Percentiles rank a stretch among this genome's conserved stretches.
These are phyloP conservation scores for Drepana arcuata DNA, from an alignment of 1,140 invertebrate genomes.

Conservation along the genomic window DNA sequence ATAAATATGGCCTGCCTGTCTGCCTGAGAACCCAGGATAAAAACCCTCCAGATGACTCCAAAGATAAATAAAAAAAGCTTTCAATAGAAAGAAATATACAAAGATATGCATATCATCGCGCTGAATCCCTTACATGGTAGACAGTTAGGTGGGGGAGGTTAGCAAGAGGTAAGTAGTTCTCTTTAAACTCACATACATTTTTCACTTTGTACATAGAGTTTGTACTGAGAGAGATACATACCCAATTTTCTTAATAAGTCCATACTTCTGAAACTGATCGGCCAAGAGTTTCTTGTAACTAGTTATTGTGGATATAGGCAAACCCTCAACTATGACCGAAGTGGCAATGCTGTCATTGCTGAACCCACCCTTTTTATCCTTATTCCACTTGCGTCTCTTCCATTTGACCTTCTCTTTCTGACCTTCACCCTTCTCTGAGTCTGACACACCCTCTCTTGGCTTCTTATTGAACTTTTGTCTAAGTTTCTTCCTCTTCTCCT, in stretches of 20 bases:
- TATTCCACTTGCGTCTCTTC: constrained; percentile 51
- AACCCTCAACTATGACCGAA: constrained; percentile 39
- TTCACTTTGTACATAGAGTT: too few species aligned
- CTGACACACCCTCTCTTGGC: constrained; percentile 1
- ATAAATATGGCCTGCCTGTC: too few species aligned
- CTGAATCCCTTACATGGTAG: too few species aligned
- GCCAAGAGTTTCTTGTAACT: constrained; percentile 38
- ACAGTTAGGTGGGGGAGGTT: too few species aligned
- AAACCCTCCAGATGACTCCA: too few species aligned
- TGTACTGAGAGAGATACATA: constrained; percentile 9
- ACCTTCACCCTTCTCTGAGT: constrained; percentile 10
- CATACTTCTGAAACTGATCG: constrained; percentile 43
- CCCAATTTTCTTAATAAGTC: constrained; percentile 43
- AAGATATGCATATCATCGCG: too few species aligned
- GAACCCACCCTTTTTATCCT: constrained; percentile 30
- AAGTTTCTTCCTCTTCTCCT: constrained; percentile 34
- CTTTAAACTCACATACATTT: too few species aligned
- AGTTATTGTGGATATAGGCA: constrained; percentile 39
- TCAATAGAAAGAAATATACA: too few species aligned
- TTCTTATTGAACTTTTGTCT: constrained; percentile 10
- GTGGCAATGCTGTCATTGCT: constrained; percentile 15
- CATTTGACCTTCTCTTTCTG: constrained; percentile 47
- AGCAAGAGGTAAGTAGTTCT: too few species aligned
- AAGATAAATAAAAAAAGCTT: too few species aligned
- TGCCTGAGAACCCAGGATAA: too few species aligned